phyloP scores from a whole-genome alignment of 2,888 invertebrate species.

The Coecobrya sp. region DNA sequence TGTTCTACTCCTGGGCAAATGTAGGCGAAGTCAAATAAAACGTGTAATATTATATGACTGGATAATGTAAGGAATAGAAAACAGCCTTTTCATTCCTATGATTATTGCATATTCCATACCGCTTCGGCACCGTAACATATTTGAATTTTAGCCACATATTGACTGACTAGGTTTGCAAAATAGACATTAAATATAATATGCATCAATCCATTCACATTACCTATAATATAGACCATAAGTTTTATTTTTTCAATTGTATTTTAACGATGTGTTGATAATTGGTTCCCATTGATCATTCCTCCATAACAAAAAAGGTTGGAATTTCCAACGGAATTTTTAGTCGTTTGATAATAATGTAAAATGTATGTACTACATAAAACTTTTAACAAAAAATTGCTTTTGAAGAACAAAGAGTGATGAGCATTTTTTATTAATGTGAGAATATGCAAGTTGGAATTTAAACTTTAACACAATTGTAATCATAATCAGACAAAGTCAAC shows the following conservation, averaged over 20 bases:
- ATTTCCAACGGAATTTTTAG: slow-evolving; percentile 29
- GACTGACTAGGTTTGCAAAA: too few species aligned
- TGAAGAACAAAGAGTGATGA: background rate
- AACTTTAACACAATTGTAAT: background rate
- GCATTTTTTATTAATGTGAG: background rate
- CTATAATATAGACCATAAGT: too few species aligned
- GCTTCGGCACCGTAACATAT: too few species aligned
- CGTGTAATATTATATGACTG: background rate
- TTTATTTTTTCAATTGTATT: background rate
- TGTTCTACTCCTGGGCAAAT: background rate
- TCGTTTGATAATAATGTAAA: background rate
- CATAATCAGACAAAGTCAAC: background rate
- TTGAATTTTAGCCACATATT: too few species aligned
- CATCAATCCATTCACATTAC: too few species aligned
- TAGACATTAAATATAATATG: too few species aligned
- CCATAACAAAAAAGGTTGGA: background rate
- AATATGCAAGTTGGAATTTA: slow-evolving; percentile 15
- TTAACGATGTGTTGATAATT: slow-evolving; percentile 17
- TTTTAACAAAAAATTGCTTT: slow-evolving; percentile 4
- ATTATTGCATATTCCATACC: too few species aligned
- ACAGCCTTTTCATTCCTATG: too few species aligned
- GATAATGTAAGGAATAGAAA: background rate
- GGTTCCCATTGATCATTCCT: background rate
- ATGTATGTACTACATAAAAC: background rate
- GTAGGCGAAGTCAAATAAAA: background rate